Percentiles rank a stretch among this genome's conserved stretches.
Conservation (phyloP, 1,140 invertebrate species). For the Achroia grisella region DNA sequence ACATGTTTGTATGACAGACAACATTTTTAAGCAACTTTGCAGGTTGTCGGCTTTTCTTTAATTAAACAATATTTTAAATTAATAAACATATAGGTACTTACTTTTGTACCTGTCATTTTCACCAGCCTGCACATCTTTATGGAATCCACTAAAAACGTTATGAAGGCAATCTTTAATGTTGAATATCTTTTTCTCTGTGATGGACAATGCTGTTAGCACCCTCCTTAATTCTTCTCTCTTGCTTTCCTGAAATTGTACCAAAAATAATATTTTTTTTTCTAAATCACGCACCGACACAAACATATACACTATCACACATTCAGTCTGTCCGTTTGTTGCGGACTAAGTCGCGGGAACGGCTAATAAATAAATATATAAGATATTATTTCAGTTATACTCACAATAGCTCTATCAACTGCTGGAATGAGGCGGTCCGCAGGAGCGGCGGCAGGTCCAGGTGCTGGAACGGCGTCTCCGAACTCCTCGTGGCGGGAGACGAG, state of each 20-base stretch:
- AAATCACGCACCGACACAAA: too few species aligned
- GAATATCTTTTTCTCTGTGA: conserved; percentile 37
- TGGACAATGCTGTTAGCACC: conserved; percentile 18
- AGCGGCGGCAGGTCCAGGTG: not conserved
- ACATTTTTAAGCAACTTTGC: too few species aligned
- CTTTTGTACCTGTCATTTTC: conserved; percentile 19
- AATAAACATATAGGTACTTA: too few species aligned
- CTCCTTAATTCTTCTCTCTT: conserved; percentile 38
- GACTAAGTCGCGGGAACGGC: too few species aligned
- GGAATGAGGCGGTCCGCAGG: conserved; percentile 11
- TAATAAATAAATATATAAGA: too few species aligned
- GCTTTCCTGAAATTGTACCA: conserved; percentile 20
- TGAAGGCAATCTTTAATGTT: conserved; percentile 37
- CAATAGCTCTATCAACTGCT: conserved; percentile 36
- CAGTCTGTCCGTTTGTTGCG: too few species aligned
- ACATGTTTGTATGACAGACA: too few species aligned
- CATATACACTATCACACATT: too few species aligned
- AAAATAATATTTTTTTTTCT: too few species aligned
- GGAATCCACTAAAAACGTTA: conserved; percentile 33
- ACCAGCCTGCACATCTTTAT: conserved; percentile 11
- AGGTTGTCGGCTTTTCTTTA: too few species aligned
- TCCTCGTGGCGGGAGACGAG: conserved; percentile 13
- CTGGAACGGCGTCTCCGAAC: conserved; percentile 10
- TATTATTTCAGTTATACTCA: conserved; percentile 25
- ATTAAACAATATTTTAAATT: too few species aligned